Percentiles rank a stretch among this genome's conserved stretches.
These are phyloP conservation scores for Clarias pachynema DNA, from an alignment of 2,797 vertebrate genomes.

Conservation along the genomic window DNA sequence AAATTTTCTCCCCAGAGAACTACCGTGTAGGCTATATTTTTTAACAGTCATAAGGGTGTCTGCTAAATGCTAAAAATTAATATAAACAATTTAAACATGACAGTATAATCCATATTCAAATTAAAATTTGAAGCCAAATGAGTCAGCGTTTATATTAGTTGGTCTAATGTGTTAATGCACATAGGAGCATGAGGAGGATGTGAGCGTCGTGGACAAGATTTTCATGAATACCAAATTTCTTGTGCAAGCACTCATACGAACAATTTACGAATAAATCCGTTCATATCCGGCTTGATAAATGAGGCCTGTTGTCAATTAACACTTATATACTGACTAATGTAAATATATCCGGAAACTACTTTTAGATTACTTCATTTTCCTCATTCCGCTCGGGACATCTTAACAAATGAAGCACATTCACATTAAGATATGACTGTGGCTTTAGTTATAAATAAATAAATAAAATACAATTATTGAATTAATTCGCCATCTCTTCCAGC, in stretches of 20 bases:
- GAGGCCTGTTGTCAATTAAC: background rate
- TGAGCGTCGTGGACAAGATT: background rate
- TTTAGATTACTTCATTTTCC: background rate
- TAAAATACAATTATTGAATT: background rate
- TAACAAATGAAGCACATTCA: background rate
- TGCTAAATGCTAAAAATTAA: background rate
- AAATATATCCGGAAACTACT: background rate
- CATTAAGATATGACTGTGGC: background rate
- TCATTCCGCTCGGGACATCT: background rate
- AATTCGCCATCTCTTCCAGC: slow-evolving; percentile 26
- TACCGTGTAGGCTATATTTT: background rate
- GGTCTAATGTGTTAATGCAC: background rate
- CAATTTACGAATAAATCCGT: background rate
- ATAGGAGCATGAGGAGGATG: background rate
- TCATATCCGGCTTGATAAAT: background rate
- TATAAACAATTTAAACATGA: background rate
- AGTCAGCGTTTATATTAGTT: background rate
- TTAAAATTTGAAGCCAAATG: background rate
- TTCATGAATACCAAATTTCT: background rate
- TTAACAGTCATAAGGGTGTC: too few relatives aligned
- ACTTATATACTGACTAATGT: background rate
- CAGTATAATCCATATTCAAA: background rate
- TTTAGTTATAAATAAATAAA: background rate
- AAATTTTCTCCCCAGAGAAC: background rate
- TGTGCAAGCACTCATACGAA: background rate